Conservation (phyloP, 1,140 invertebrate species). For the Lordiphosa stackelbergi region DNA sequence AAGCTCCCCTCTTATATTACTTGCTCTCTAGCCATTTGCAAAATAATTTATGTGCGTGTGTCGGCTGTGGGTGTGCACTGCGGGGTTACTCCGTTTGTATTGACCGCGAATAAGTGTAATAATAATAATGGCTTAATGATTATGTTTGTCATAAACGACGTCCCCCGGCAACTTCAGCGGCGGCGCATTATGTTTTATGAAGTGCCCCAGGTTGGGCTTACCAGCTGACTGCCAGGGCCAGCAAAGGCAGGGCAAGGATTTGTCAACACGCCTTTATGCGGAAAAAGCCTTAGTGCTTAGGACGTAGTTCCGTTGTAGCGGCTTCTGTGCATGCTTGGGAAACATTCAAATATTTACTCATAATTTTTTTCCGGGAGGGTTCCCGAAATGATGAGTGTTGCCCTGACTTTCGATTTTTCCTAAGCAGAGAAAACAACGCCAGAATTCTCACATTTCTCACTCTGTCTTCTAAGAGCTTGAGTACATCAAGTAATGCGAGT, state of each 20-base stretch:
- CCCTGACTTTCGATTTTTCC: no score
- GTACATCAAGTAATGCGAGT: no score
- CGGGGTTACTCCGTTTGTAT: no score
- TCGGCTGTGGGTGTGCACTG: not conserved
- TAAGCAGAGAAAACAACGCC: no score
- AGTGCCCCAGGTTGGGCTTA: slow-evolving; percentile 43
- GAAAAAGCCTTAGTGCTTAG: not conserved
- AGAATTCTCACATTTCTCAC: no score
- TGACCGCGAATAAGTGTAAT: slow-evolving; percentile 45
- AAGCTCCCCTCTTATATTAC: slow-evolving; percentile 9
- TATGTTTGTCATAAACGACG: slow-evolving; percentile 55
- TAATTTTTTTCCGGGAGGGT: slow-evolving; percentile 14
- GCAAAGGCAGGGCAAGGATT: slow-evolving; percentile 26
- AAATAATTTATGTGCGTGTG: slow-evolving; percentile 61
- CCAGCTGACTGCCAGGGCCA: not conserved
- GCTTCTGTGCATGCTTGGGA: slow-evolving; percentile 28
- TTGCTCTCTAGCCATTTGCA: slow-evolving; percentile 11
- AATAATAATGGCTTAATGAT: slow-evolving; percentile 73
- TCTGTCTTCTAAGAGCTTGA: no score
- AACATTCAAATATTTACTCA: slow-evolving; percentile 33
- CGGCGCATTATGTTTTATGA: slow-evolving; percentile 50
- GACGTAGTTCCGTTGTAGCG: not conserved
- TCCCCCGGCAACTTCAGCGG: slow-evolving; percentile 3
- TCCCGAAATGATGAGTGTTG: not conserved
- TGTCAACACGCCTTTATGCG: slow-evolving; percentile 49